A percentile compares a stretch with the other conserved stretches of the same genome.
phyloP scores from a whole-genome alignment of 2,888 invertebrate genomes.

The Stenotaenia linearis region DNA sequence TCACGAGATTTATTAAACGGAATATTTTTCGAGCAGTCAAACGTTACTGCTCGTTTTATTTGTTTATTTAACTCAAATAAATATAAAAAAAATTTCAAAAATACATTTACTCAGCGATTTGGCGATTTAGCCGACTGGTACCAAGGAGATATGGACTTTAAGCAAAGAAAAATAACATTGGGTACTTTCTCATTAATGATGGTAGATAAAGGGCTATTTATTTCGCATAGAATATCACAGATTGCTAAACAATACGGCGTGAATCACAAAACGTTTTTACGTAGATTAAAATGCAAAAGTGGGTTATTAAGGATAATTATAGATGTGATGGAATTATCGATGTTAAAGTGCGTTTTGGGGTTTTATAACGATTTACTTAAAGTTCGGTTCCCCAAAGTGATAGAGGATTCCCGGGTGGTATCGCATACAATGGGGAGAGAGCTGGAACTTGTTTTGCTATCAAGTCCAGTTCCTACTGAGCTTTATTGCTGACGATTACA shows the following conservation, averaged over 20 bases:
- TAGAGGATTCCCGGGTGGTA: neutral
- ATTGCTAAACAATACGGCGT: neutral
- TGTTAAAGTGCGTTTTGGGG: neutral
- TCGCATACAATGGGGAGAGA: neutral
- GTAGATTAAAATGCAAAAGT: too few relatives aligned
- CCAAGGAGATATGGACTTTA: neutral
- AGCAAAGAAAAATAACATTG: too few relatives aligned
- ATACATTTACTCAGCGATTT: neutral
- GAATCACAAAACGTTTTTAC: neutral
- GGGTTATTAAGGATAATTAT: too few relatives aligned
- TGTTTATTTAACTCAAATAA: neutral
- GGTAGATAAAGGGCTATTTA: neutral
- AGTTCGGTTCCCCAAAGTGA: neutral
- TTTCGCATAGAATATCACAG: neutral
- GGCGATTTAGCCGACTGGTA: neutral
- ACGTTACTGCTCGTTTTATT: neutral
- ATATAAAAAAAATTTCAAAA: neutral
- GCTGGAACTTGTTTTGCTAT: neutral
- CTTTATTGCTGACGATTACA: conserved; percentile 5
- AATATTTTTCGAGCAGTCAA: neutral
- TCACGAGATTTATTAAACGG: too few relatives aligned
- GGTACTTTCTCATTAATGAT: too few relatives aligned
- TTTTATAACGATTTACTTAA: neutral
- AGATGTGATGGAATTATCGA: too few relatives aligned
- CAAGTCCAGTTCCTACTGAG: neutral